Conservation (phyloP, 2,888 invertebrate genomes). For the Caenorhabditis japonica region DNA sequence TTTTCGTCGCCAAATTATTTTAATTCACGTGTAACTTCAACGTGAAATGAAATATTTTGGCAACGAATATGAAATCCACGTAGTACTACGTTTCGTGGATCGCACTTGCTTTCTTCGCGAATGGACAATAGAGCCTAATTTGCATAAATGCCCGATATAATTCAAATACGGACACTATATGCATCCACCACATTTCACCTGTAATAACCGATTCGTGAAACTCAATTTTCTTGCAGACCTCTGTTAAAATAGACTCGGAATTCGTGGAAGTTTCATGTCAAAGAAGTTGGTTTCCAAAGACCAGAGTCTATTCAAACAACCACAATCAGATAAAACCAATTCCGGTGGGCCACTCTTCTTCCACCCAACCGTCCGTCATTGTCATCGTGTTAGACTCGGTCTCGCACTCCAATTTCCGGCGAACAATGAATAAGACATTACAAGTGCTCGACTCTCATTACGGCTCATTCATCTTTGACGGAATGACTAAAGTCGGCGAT, state of each 20-base stretch:
- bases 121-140: no score
- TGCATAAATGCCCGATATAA: no score
- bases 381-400: constrained; percentile 79
- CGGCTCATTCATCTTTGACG: constrained; percentile 62
- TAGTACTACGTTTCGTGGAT: no score
- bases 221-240: constrained; percentile 49
- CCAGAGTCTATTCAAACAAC: constrained; percentile 67
- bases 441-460: constrained; percentile 51
- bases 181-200: no score
- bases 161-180: no score
- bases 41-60: no score
- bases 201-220: background rate
- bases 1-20: no score
- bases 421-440: constrained; percentile 45
- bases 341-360: background rate
- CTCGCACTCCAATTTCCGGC: constrained; percentile 77
- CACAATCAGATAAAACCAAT: constrained; percentile 61
- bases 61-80: no score
- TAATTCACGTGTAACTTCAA: no score
- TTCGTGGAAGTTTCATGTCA: constrained; percentile 69
- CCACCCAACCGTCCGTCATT: constrained; percentile 67
- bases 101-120: no score
- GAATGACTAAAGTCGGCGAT: constrained; percentile 79
- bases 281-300: constrained; percentile 49
- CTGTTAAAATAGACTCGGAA: constrained; percentile 56